Base-by-base conservation (phyloP, 2,888 invertebrate species). In the Sialis lutaria region DNA sequence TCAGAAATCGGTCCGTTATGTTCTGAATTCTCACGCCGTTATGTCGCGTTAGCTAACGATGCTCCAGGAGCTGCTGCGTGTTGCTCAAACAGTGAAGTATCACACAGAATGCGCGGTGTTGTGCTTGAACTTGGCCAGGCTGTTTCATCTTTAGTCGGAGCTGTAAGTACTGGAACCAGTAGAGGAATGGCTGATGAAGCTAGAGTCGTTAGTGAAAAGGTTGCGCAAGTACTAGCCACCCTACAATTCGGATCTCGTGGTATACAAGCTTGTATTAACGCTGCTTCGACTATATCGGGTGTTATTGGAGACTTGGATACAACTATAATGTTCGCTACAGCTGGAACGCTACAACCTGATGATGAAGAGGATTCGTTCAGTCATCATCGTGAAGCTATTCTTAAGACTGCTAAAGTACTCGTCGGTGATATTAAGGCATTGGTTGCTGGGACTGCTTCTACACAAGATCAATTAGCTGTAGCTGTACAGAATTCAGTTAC, bases 391-490 rank as follows among this genome's bases (percentile, higher is more conserved):
- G 95, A 97, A 66, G 88, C 85, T 60, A 96, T 97, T 52, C 68
- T 98, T 53, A 95, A 96, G 69, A 98, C 97, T 0, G 97, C 98
- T 5, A 97, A 96, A 66, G 92, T 95, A 4, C 70, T 99, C 53
- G 97, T 99, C 1, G 98, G 99, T 60, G 98, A 99, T 63, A 99
- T 98, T 1, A 98, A 99, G 68, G 93, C 93, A 1, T 70, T 99
- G 53, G 98, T 99, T 1, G 91, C 96, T 0, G 97, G 96, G 1
- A 91, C 92, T 0, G 91, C 90, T 3, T 89, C 91, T 7, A 86
- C 89, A 0, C 95, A 97, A 65, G 96, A 98, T 62, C 95, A 97
- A 61, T 70, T 99, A 49, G 97, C 97, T 0, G 79, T 82, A 2
- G 98, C 98, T 1, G 98, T 98, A 0, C 93, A 95, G 65, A 93